A percentile compares a stretch with the other conserved stretches of the same genome.
phyloP scores from a whole-genome alignment of 1,140 invertebrate genomes.

The Cydia strobilella region DNA sequence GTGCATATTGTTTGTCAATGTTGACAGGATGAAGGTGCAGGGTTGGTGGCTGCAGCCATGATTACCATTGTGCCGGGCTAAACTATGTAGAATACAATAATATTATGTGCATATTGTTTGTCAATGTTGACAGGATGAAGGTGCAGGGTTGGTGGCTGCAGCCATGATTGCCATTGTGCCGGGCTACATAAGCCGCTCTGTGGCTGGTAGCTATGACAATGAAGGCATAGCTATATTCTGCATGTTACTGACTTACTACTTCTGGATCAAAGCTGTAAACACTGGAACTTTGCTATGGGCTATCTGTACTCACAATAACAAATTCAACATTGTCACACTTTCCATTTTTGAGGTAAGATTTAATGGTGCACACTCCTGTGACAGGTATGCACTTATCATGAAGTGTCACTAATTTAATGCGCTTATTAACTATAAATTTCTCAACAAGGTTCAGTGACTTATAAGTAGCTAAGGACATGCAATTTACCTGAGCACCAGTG shows the following conservation, averaged over 20 bases:
- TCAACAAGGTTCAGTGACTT: no score
- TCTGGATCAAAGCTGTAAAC: slow-evolving; percentile 99
- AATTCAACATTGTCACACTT: no score
- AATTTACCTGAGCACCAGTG: no score
- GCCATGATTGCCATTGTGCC: slow-evolving; percentile 98
- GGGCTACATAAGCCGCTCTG: slow-evolving; percentile 98
- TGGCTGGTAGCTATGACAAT: slow-evolving; percentile 99
- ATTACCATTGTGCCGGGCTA: slow-evolving; percentile 98
- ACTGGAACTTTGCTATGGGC: slow-evolving; percentile 97
- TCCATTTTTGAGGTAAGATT: no score
- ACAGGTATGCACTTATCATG: no score
- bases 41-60: slow-evolving; percentile 95
- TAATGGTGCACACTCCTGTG: no score
- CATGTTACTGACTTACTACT: slow-evolving; percentile 98
- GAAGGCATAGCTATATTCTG: slow-evolving; percentile 99
- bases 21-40: slow-evolving; percentile 92
- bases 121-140: slow-evolving; percentile 85
- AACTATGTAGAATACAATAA: no score
- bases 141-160: slow-evolving; percentile 95
- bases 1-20: slow-evolving; percentile 11
- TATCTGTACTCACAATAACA: slow-evolving; percentile 42
- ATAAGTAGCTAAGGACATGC: no score
- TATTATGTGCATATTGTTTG: neutral
- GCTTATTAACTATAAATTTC: no score
- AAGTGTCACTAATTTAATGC: no score